Percentiles rank a stretch among this genome's conserved stretches.
These are phyloP conservation scores for Neolamprologus toae DNA, from an alignment of 2,113 vertebrate genomes.

Conservation along the genomic window DNA sequence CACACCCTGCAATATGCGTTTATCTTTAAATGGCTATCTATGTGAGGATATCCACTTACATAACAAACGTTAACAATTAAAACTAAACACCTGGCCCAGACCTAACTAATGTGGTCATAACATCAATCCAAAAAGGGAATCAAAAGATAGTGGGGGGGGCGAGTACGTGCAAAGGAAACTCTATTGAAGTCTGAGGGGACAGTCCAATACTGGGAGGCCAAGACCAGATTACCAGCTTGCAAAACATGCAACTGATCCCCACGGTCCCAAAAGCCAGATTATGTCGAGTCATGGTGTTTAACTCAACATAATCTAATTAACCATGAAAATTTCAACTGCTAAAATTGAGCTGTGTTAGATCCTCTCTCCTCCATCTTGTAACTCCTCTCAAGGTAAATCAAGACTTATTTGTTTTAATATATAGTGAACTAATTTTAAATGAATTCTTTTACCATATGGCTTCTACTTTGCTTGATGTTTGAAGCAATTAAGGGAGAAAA, in stretches of 20 bases:
- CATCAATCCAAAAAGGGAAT: background rate
- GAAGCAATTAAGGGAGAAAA: background rate
- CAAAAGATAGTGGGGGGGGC: background rate
- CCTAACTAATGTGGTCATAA: background rate
- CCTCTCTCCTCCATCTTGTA: background rate
- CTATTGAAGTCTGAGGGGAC: background rate
- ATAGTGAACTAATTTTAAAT: background rate
- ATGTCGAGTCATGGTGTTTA: fast-evolving
- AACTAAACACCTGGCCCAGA: background rate
- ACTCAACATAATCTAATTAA: background rate
- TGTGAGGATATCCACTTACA: background rate
- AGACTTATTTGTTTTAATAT: background rate
- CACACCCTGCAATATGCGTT: background rate
- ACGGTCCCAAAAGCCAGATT: background rate
- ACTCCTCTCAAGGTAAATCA: background rate
- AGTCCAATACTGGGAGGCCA: background rate
- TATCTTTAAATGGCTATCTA: background rate
- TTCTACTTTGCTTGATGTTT: background rate
- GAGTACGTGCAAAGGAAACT: background rate
- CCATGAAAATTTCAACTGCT: background rate
- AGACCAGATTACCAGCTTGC: background rate
- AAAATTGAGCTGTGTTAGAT: background rate
- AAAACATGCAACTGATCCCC: background rate
- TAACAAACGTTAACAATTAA: background rate
- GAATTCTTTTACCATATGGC: background rate